Evolutionary conservation across 2,888 invertebrate genomes (phyloP).

Genomic region (Notodonta ziczac): DNA sequence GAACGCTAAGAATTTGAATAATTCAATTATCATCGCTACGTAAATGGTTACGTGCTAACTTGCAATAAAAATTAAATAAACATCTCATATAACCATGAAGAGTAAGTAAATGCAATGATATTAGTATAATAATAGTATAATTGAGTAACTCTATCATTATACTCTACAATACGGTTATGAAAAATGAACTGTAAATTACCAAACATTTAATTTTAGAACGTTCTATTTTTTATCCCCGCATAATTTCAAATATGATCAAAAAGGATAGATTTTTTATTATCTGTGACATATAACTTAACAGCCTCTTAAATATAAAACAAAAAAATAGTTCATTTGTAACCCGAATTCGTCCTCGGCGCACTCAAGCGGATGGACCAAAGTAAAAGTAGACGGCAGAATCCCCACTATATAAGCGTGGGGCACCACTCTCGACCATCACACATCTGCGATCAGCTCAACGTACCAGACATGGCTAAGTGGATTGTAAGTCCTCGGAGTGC

Average conservation of each 20-base stretch:
- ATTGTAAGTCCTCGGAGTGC: conserved; percentile 80
- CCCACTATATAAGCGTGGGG: conserved; percentile 71
- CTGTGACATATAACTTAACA: conserved; percentile 12
- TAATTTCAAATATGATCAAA: not conserved
- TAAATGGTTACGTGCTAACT: not conserved
- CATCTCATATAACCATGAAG: not conserved
- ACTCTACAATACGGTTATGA: not conserved
- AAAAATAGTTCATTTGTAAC: conserved; percentile 67
- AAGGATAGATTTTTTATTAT: conserved; percentile 9
- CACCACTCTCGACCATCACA: conserved; percentile 62
- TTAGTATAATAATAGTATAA: not conserved
- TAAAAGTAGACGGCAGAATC: conserved; percentile 77
- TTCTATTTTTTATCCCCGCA: not conserved
- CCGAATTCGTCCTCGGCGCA: conserved; percentile 69
- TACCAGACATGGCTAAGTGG: conserved; percentile 77
- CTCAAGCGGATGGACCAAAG: conserved; percentile 63
- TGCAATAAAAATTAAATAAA: not conserved
- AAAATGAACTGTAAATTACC: not conserved
- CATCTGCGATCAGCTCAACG: conserved; percentile 60
- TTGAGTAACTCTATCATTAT: not conserved
- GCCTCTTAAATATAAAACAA: conserved; percentile 44
- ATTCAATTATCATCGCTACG: not conserved
- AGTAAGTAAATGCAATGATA: not conserved
- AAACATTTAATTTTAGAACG: not conserved
- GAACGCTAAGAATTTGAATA: not conserved